Evolutionary conservation across 2,888 invertebrate genomes (phyloP).

Genomic region (Colletes collaris): DNA sequence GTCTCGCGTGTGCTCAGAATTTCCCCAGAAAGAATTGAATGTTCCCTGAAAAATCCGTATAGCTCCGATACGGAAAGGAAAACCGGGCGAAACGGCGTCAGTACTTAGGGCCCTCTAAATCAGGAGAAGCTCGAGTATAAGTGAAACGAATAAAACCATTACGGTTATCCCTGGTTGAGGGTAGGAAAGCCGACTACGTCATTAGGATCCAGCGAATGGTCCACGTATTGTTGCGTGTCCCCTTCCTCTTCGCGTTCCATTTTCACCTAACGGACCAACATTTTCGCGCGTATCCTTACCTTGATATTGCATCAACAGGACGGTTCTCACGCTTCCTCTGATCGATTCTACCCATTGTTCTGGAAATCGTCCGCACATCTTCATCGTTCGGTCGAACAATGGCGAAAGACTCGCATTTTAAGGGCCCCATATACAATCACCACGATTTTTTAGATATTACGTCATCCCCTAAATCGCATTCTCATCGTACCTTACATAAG

Average conservation of each 20-base stretch:
- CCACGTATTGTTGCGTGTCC: conserved; percentile 50
- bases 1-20: not conserved
- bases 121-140: conserved; percentile 67
- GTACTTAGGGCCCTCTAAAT: conserved; percentile 56
- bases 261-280: conserved; percentile 55
- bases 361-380: conserved; percentile 15
- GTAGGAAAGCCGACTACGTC: conserved; percentile 72
- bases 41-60: conserved; percentile 13
- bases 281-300: conserved; percentile 47
- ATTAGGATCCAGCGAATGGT: conserved; percentile 73
- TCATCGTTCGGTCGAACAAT: too few species aligned
- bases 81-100: conserved; percentile 3
- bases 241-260: conserved; percentile 39
- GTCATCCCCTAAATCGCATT: too few species aligned
- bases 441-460: too few species aligned
- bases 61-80: conserved; percentile 9
- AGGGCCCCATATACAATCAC: too few species aligned
- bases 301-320: conserved; percentile 60
- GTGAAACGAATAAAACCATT: conserved; percentile 78
- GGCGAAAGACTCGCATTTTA: too few species aligned
- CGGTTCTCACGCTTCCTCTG: conserved; percentile 44
- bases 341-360: conserved; percentile 46
- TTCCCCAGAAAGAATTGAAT: conserved; percentile 26
- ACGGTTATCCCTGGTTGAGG: conserved; percentile 69
- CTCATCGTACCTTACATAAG: too few species aligned